Evolutionary conservation across 1,140 invertebrate genomes (phyloP), one percentile per base, ranked within the genome.

Genomic region (Drosophila seguyi): DNA sequence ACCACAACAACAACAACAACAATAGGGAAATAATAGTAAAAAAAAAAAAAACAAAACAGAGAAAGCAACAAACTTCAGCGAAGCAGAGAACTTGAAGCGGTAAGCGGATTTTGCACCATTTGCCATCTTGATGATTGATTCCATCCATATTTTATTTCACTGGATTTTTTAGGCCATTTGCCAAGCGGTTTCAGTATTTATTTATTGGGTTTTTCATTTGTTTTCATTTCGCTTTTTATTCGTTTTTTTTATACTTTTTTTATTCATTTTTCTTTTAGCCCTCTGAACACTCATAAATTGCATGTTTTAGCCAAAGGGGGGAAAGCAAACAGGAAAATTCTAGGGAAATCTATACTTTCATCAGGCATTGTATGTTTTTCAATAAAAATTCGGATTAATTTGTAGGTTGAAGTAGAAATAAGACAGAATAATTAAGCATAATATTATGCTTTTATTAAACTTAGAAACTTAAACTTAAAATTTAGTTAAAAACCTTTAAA

Each of bases 31-130:
- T 48, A n/a, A 10, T 47, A 47, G 25, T 47, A 47, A 47, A 45
- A 44, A 41, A 41, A 42, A 18, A 47, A 16, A 25, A 47, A 47
- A 45, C 20, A 41, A 41, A 42, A 18, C 0, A 18, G 25, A 25
- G 25, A 16, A n/a, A 41, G 8, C 38, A 44, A 11, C 41, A 16
- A 27, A 27, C 25, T 27, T 8, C 16, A 29, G 2, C 20, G 42
- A 13, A 1, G 18, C 18, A 10, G 22, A 18, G 18, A 69, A 67
- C 62, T 41, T 31, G 31, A 16, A 44, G 34, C 41, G 39, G 29
- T 44, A 69, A 69, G 66, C 62, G 61, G 61, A 67, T 69, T 67
- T 38, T 45, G n/a, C 20, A 11, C 38, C 38, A 45, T 67, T 69
- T 55, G 38, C 29, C 61, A 53, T 67, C 20, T 44, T 42, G 38